These are phyloP conservation scores for Nymphalis c-album DNA, from an alignment of 2,888 invertebrate genomes.

Conservation along the genomic window DNA sequence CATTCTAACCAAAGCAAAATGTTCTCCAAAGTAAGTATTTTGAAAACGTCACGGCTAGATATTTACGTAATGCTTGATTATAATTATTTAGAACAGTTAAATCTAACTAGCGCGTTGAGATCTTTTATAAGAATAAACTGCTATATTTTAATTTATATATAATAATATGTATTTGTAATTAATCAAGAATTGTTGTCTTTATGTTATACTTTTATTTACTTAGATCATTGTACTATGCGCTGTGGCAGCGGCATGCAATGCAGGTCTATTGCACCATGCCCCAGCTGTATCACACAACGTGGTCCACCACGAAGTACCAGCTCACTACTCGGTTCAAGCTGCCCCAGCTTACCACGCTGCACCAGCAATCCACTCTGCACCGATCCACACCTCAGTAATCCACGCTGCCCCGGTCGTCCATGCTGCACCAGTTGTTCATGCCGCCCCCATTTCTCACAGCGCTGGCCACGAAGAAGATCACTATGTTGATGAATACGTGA, in stretches of 20 bases:
- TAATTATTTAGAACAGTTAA: conserved; percentile 20
- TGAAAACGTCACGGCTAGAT: conserved; percentile 21
- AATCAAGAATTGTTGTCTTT: too few relatives aligned
- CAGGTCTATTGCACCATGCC: conserved; percentile 68
- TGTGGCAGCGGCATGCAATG: conserved; percentile 65
- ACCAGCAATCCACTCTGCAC: conserved; percentile 45
- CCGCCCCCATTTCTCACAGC: conserved; percentile 46
- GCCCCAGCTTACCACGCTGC: conserved; percentile 45
- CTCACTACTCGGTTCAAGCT: conserved; percentile 56
- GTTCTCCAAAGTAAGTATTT: conserved; percentile 74
- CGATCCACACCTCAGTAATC: conserved; percentile 42
- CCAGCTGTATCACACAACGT: conserved; percentile 76
- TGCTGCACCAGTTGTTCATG: conserved; percentile 41
- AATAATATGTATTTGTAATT: too few relatives aligned
- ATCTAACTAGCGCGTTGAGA: conserved; percentile 5
- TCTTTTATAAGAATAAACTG: conserved; percentile 9
- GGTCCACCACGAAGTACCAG: conserved; percentile 61
- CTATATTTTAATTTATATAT: too few relatives aligned
- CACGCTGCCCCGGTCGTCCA: conserved; percentile 44
- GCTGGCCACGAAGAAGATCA: conserved; percentile 58
- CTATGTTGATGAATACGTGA: conserved; percentile 75
- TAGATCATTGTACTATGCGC: conserved; percentile 66
- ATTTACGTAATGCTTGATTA: conserved; percentile 20
- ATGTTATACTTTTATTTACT: conserved; percentile 31
- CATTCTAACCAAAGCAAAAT: conserved; percentile 75